These are phyloP conservation scores for Xerus rutilus DNA, from an alignment of 2,797 vertebrate genomes.

Conservation along the genomic window DNA sequence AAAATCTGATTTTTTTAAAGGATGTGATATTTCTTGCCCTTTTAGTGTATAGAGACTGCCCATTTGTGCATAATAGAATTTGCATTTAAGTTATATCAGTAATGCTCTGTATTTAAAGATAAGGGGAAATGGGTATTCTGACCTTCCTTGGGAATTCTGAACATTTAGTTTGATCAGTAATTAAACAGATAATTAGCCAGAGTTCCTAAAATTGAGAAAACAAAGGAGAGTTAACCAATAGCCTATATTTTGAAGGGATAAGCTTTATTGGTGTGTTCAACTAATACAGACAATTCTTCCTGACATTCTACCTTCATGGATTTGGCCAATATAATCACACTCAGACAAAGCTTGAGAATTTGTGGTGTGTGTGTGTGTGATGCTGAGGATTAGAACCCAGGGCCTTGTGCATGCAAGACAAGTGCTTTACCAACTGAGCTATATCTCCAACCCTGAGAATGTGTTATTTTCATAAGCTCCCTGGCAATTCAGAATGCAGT, in stretches of 20 bases:
- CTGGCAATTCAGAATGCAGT: background rate
- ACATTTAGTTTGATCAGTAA: background rate
- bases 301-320: background rate
- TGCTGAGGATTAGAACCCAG: too few species aligned
- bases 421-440: too few species aligned
- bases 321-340: background rate
- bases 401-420: too few species aligned
- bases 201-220: background rate
- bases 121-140: background rate
- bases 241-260: background rate
- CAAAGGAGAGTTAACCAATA: background rate
- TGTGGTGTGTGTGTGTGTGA: too few species aligned
- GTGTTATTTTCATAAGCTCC: background rate
- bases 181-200: background rate
- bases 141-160: background rate
- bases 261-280: background rate
- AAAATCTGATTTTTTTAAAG: background rate
- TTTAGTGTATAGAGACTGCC: background rate
- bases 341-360: background rate
- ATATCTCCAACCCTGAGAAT: background rate
- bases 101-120: background rate
- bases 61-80: background rate
- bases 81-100: background rate
- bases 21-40: background rate
- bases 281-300: background rate